phyloP scores from a whole-genome alignment of 2,113 vertebrate genomes.

The Petromus typicus region DNA sequence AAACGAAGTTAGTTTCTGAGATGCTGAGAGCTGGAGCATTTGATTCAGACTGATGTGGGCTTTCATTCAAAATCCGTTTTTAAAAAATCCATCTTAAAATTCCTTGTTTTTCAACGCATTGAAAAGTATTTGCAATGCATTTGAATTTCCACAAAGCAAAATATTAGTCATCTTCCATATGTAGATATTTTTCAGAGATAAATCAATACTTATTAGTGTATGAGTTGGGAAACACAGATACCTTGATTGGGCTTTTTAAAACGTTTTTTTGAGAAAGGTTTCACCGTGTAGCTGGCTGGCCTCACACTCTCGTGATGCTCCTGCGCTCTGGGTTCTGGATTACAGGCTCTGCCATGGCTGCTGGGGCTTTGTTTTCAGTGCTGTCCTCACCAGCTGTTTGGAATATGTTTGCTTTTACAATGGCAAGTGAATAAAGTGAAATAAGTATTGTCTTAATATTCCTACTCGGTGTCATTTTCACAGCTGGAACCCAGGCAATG shows the following conservation, averaged over 20 bases:
- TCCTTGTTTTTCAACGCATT: neutral
- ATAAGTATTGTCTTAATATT: neutral
- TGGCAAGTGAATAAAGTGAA: neutral
- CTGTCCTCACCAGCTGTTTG: neutral
- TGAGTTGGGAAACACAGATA: neutral
- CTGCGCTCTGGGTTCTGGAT: too few species aligned
- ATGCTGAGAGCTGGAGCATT: neutral
- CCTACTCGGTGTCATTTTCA: neutral
- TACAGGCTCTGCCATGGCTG: too few species aligned
- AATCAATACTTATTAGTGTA: neutral
- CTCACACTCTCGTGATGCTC: too few species aligned
- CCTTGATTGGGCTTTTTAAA: conserved; percentile 31
- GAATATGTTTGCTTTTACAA: conserved; percentile 33
- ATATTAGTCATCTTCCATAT: neutral
- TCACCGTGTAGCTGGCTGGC: too few species aligned
- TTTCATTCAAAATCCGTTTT: neutral
- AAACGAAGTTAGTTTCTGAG: neutral
- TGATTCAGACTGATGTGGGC: conserved; percentile 6
- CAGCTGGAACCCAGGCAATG: neutral
- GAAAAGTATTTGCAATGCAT: conserved; percentile 20
- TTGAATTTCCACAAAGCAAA: neutral
- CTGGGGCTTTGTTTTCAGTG: neutral
- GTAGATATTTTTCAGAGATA: neutral
- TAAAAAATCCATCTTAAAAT: neutral
- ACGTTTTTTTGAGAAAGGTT: neutral